These are phyloP conservation scores for Rana temporaria DNA, from an alignment of 2,113 vertebrate genomes.

Conservation along the genomic window DNA sequence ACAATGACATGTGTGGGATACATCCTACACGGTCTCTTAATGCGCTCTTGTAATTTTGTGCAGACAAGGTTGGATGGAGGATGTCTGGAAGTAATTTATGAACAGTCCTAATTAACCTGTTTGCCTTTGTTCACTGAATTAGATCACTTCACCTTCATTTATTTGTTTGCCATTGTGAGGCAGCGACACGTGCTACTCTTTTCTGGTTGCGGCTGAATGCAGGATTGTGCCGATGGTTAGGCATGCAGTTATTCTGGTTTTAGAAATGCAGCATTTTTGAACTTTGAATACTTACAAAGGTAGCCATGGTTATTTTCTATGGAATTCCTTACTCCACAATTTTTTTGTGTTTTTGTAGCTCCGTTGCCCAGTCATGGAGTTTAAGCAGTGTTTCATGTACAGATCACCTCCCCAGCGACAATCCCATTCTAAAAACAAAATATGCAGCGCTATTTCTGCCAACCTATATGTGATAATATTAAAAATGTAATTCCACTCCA, in stretches of 20 bases:
- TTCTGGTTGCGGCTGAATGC: not conserved
- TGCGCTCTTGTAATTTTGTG: not conserved
- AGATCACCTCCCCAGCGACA: no score
- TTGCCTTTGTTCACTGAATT: constrained; percentile 4
- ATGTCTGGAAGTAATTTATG: constrained; percentile 34
- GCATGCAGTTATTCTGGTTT: constrained; percentile 12
- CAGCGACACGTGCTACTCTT: not conserved
- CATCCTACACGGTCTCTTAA: not conserved
- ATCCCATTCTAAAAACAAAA: no score
- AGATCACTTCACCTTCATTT: constrained; percentile 7
- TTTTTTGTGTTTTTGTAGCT: no score
- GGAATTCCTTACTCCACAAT: no score
- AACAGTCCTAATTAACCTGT: constrained; percentile 33
- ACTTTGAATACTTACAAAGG: no score
- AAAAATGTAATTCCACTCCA: no score
- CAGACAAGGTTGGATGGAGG: constrained; percentile 42
- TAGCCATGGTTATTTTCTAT: no score
- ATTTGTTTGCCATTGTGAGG: not conserved
- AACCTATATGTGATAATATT: no score
- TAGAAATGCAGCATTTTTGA: not conserved
- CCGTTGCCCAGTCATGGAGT: no score
- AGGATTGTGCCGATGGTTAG: not conserved
- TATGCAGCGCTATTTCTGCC: no score
- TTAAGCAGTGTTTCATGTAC: no score
- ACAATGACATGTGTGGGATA: not conserved